phyloP scores from a whole-genome alignment of 2,888 invertebrate species.

The Hirtodrosophila confusa region DNA sequence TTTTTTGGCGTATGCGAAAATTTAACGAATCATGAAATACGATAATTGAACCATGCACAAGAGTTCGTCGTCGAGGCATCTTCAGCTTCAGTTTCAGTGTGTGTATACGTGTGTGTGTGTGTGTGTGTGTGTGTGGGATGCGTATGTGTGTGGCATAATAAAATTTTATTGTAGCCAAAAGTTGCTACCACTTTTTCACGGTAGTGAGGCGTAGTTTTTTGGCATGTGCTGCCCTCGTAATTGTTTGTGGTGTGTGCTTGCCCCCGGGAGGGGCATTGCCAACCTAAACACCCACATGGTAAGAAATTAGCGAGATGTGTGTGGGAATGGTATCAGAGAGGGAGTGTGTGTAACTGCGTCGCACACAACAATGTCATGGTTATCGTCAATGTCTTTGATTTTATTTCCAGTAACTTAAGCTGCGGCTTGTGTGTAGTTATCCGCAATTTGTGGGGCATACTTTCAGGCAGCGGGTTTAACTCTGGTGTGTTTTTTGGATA shows the following conservation, averaged over 20 bases:
- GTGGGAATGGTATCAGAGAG: conserved; percentile 8
- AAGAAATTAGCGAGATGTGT: conserved; percentile 63
- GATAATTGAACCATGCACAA: conserved; percentile 83
- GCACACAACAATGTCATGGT: conserved; percentile 68
- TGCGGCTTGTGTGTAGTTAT: conserved; percentile 36
- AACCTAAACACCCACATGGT: conserved; percentile 67
- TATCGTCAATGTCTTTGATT: conserved; percentile 55
- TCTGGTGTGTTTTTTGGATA: background rate
- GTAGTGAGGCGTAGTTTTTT: conserved; percentile 53
- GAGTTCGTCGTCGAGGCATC: conserved; percentile 69
- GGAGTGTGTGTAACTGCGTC: conserved; percentile 5
- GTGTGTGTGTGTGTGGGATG: conserved; percentile 30
- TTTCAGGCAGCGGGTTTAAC: conserved; percentile 58
- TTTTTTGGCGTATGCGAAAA: conserved; percentile 79
- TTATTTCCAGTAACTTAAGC: conserved; percentile 34
- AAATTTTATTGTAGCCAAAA: conserved; percentile 78
- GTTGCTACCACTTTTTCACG: conserved; percentile 73
- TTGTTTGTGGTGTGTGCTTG: conserved; percentile 48
- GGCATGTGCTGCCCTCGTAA: conserved; percentile 51
- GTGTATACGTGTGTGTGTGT: conserved; percentile 22
- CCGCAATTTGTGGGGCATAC: conserved; percentile 52
- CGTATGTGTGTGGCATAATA: conserved; percentile 77
- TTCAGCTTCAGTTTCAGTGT: conserved; percentile 50
- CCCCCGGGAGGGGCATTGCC: conserved; percentile 28
- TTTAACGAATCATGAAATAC: conserved; percentile 84